Base-by-base conservation (phyloP, 64 coral and sea anemone genomes). In the Pocillopora damicornis region DNA sequence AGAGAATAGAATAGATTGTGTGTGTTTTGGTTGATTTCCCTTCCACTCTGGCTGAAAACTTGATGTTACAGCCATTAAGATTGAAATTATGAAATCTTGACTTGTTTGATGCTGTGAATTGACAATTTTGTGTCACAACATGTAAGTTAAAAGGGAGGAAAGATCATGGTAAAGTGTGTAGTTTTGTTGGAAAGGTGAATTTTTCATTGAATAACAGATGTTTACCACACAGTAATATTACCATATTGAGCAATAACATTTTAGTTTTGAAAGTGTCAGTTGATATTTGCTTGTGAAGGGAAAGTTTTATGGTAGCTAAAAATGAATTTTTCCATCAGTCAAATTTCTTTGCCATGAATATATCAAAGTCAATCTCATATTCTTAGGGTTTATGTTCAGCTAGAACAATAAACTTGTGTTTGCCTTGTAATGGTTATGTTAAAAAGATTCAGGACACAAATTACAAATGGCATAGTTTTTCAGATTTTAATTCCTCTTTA, bases 61-160 rank as follows among this genome's bases (percentile, higher is more conserved):
- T 83, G 61, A 83, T 83, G 51, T 83, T 83, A 42, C 67, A 37
- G 9, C 62, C 63, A 63, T 9, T 17, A 67, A 15, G 11, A 83
- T 38, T 61, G 10, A 79, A 5, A 20, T 1, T 2, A 15, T 79
- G 37, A n/a, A n/a, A 23, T 71, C 20, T 30, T 9, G 25, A n/a
- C 22, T 71, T 71, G 67, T 23, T 1, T 11, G 20, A 23, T 23
- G 23, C 10, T 9, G 22, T 71, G 12, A 11, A 23, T 18, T 9
- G 23, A 1, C 22, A 5, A 23, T 9, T 25, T 71, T n/a, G 1
- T 30, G 67, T 23, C 67, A 71, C 25, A 23, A 25, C 23, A 71
- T 71, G 22, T 71, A 23, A 71, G 67, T 5, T 11, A n/a, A 30
- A 30, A n/a, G 22, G 67, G 67, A 5, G n/a, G 22, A 23, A 71